Base-by-base conservation (phyloP, 1,140 invertebrate species). In the Euschistus heros region DNA sequence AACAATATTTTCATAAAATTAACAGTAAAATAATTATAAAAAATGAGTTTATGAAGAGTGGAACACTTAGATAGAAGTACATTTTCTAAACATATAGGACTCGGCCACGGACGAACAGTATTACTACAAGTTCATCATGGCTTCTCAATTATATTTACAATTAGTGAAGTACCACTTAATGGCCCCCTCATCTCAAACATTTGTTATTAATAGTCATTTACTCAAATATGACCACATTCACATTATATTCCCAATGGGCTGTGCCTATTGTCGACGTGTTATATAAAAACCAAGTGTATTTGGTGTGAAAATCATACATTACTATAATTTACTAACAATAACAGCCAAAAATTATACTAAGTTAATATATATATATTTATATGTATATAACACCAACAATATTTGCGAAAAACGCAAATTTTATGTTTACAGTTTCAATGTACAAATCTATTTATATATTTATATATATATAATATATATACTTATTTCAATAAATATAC, bases 331-430 rank as follows among this genome's bases (percentile, higher is more conserved):
- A 44, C 59, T 61, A 61, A 42, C 59, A 44, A 61, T 61, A 61
- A 61, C 59, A 61, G 59, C 59, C 59, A 61, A 61, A 59, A 57
- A 57, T 57, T 61, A 61, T 44, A 17, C 59, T 61, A 61, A 44
- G 30, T 18, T 61, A 42, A 42, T 61, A 18, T 42, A 42, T 61
- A 42, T 61, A 44, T 61, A 42, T 61, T 33, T 61, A 42, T 61
- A 44, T 37, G 30, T 61, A 37, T 33, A 18, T 44, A 44, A 61
- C 59, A 61, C 42, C 59, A 44, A 61, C 59, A 61, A 42, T 42
- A 42, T 61, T 37, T 61, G 59, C 30, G 50, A 42, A 18, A 61
- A n/a, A 37, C 26, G 22, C 59, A 61, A 61, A 61, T 20, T 17
- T 27, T n/a, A 20, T 37, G 33, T 30, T 61, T 4, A 44, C 59